Evolutionary conservation across 2,797 vertebrate genomes (phyloP).

Genomic region (Margarornis squamiger): DNA sequence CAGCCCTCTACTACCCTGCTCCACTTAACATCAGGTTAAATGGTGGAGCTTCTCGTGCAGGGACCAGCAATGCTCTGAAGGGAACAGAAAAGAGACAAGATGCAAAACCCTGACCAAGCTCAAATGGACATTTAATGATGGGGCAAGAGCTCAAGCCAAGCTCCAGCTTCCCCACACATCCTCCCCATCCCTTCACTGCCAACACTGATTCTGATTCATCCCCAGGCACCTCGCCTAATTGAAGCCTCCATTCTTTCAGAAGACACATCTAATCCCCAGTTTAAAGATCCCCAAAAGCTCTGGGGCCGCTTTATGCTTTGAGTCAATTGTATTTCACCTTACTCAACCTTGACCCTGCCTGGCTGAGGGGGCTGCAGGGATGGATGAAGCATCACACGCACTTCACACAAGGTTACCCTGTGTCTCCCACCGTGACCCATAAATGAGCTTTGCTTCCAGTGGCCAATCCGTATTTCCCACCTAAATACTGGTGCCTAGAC

Average conservation of each 20-base stretch:
- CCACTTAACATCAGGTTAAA: not conserved
- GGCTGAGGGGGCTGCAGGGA: not conserved
- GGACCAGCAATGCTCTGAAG: not conserved
- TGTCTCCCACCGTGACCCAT: accelerated
- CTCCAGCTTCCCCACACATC: not conserved
- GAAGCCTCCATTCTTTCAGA: not conserved
- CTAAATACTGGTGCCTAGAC: accelerated
- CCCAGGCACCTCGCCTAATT: not conserved
- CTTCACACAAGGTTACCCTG: accelerated
- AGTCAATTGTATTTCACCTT: not conserved
- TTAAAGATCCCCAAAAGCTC: not conserved
- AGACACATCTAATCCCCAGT: not conserved
- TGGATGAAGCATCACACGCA: accelerated
- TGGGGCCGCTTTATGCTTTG: not conserved
- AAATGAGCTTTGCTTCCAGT: not conserved
- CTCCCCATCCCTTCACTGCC: not conserved
- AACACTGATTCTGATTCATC: not conserved
- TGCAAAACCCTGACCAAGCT: not conserved
- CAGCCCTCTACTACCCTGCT: not conserved
- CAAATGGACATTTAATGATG: not conserved
- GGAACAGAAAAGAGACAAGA: not conserved
- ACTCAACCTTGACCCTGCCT: not conserved
- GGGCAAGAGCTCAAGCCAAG: not conserved
- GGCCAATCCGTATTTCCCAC: accelerated
- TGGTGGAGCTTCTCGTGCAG: accelerated